Evolutionary conservation across 2,888 invertebrate species (phyloP), one percentile per base, ranked within the genome.

Genomic region (Orchestes rusci): DNA sequence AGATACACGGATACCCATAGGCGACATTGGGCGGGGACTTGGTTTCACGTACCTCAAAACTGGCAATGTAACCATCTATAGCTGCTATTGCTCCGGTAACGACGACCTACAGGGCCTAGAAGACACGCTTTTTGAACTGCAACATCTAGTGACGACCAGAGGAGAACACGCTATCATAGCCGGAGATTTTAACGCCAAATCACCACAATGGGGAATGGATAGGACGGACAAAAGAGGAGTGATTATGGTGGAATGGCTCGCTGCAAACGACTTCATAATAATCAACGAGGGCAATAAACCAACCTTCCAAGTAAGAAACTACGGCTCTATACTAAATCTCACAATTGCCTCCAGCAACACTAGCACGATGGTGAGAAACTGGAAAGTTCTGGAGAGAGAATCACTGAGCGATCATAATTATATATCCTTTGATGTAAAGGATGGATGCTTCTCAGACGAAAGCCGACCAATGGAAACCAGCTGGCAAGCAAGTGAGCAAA

Each of bases 321-420:
- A 45, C 30, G 20, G 41, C 5, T 53, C 53, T 2, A 51, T 54
- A 13, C 27, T 55, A 5, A 53, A n/a, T n/a, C n/a, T n/a, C n/a
- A n/a, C n/a, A n/a, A 8, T 13, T 2, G 10, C 12, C 10, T 23
- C 23, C 5, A 23, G 23, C 5, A 10, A 23, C 23, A 23, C 7
- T 23, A 23, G 23, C 23, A 23, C 5, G 10, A 23, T 23, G 5
- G 23, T 5, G 10, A 23, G 23, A 23, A n/a, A n/a, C n/a, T n/a
- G n/a, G n/a, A n/a, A n/a, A n/a, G n/a, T n/a, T n/a, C n/a, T n/a
- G n/a, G n/a, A n/a, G n/a, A n/a, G n/a, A n/a, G n/a, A n/a, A n/a
- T n/a, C n/a, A n/a, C n/a, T n/a, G n/a, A n/a, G n/a, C n/a, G n/a
- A n/a, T n/a, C n/a, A n/a, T n/a, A 40, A 34, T n/a, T 53, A 49